phyloP scores from a whole-genome alignment of 1,140 invertebrate genomes.

The Pomacea maculata region DNA sequence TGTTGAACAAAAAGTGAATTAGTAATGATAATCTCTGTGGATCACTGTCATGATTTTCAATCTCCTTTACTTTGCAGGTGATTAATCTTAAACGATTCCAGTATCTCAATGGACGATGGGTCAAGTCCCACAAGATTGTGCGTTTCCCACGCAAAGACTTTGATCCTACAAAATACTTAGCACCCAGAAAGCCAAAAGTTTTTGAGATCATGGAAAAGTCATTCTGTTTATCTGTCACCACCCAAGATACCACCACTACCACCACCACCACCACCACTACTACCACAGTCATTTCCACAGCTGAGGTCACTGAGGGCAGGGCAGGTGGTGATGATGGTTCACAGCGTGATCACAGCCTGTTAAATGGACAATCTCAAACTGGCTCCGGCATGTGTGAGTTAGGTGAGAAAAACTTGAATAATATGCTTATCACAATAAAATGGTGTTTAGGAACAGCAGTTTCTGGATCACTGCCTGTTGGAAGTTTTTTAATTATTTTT shows the following conservation, averaged over 20 bases:
- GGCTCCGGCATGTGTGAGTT: background rate
- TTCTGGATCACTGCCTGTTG: background rate
- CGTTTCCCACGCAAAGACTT: slow-evolving; percentile 86
- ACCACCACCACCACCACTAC: slow-evolving; percentile 20
- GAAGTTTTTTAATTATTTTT: no score
- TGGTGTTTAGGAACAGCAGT: background rate
- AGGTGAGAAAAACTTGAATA: background rate
- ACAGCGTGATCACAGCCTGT: background rate
- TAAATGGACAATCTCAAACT: slow-evolving; percentile 9
- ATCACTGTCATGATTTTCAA: background rate
- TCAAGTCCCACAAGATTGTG: slow-evolving; percentile 92
- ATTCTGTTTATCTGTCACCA: background rate
- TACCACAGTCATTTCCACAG: slow-evolving; percentile 1
- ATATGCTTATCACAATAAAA: background rate
- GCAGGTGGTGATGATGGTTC: background rate
- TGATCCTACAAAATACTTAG: slow-evolving; percentile 72
- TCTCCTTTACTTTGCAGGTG: slow-evolving; percentile 71
- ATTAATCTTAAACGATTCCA: slow-evolving; percentile 91
- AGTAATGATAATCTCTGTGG: background rate
- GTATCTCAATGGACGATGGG: slow-evolving; percentile 86
- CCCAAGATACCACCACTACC: slow-evolving; percentile 18
- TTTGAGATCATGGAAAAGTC: background rate
- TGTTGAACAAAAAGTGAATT: background rate
- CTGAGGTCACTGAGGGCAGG: background rate
- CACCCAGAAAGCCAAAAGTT: slow-evolving; percentile 23